Conservation (phyloP, 1,140 invertebrate species). For the Drosophila punjabiensis region DNA sequence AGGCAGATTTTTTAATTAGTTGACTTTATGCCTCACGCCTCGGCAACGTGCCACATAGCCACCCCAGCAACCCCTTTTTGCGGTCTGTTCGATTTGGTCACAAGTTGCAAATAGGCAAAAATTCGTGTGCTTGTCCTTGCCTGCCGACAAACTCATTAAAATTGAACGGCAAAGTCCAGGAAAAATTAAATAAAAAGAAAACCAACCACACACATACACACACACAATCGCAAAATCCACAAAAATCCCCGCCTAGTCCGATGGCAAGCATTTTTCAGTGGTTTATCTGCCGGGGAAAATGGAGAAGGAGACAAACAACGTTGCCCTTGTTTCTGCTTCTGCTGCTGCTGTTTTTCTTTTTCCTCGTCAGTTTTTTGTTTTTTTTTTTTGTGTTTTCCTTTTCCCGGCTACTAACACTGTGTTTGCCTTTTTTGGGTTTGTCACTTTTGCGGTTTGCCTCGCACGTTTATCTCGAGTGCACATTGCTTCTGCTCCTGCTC, state of each 20-base stretch:
- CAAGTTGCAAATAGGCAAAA: slow-evolving; percentile 55
- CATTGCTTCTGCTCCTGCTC: slow-evolving; percentile 29
- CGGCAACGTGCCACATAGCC: neutral
- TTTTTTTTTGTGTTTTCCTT: slow-evolving; percentile 4
- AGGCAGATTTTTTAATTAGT: slow-evolving; percentile 59
- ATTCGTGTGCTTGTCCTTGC: slow-evolving; percentile 31
- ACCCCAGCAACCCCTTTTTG: neutral
- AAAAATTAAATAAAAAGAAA: slow-evolving; percentile 14
- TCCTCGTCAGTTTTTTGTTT: slow-evolving; percentile 6
- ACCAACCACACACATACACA: slow-evolving; percentile 6
- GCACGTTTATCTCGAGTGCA: slow-evolving; percentile 74
- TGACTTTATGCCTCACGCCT: slow-evolving; percentile 55
- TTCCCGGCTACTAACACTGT: slow-evolving; percentile 16
- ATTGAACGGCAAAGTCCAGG: slow-evolving; percentile 26
- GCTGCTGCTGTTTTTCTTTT: slow-evolving; percentile 30
- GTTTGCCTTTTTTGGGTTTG: slow-evolving; percentile 65
- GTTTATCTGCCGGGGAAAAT: slow-evolving; percentile 43
- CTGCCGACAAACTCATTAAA: slow-evolving; percentile 64
- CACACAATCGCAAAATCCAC: slow-evolving; percentile 16
- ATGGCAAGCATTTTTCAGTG: slow-evolving; percentile 56
- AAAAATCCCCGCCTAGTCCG: slow-evolving; percentile 35
- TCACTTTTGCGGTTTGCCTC: slow-evolving; percentile 76
- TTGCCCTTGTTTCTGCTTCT: slow-evolving; percentile 24
- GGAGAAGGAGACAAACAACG: slow-evolving; percentile 22
- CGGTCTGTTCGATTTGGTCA: slow-evolving; percentile 37